Conservation (phyloP, 2,888 invertebrate genomes). For the Macrosiphum euphorbiae region DNA sequence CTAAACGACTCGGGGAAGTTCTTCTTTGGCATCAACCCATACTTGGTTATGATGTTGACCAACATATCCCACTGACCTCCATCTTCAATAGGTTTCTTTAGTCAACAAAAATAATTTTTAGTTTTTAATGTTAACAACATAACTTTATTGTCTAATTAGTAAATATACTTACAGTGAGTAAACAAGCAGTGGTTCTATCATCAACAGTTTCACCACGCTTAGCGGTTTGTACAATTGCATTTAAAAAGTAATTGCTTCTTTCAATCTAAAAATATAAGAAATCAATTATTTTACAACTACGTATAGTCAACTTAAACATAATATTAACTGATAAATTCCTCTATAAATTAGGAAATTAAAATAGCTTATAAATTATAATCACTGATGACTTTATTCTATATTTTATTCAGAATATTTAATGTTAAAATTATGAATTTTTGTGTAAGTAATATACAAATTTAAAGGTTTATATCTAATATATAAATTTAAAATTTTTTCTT, state of each 20-base stretch:
- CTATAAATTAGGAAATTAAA: not conserved
- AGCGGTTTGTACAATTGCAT: slow-evolving; percentile 84
- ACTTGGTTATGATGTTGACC: slow-evolving; percentile 86
- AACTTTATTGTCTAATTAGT: not conserved
- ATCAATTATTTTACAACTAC: not conserved
- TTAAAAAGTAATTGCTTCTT: slow-evolving; percentile 86
- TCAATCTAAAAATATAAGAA: slow-evolving; percentile 75
- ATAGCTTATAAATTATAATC: not conserved
- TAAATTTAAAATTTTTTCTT: not conserved
- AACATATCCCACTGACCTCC: slow-evolving; percentile 97
- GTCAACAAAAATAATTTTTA: slow-evolving; percentile 63
- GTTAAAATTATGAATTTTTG: not conserved
- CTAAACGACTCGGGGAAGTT: slow-evolving; percentile 88
- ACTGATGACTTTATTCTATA: not conserved
- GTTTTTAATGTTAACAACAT: not conserved
- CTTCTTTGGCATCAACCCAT: slow-evolving; percentile 90
- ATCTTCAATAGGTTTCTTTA: slow-evolving; percentile 83
- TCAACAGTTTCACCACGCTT: slow-evolving; percentile 82
- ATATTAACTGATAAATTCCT: not conserved
- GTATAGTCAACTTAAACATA: not conserved
- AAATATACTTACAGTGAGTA: slow-evolving; percentile 75
- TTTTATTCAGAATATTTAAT: not conserved
- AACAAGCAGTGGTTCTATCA: slow-evolving; percentile 83
- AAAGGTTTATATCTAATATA: not conserved
- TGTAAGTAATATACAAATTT: too few relatives aligned